Conservation (phyloP, 2,888 invertebrate species). For the Orthonychiurus folsomi region DNA sequence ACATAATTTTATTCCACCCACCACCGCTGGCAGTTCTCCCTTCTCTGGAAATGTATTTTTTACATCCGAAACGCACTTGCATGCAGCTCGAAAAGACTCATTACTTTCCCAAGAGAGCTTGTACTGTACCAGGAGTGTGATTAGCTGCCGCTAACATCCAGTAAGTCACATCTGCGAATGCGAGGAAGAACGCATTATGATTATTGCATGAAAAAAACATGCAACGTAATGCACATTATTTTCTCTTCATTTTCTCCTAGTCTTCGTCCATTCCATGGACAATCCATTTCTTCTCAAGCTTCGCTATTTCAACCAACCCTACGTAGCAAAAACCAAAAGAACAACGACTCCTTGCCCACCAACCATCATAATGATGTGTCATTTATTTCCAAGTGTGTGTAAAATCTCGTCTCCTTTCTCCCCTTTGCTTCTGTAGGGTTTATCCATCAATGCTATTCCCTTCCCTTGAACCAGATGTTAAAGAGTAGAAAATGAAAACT, state of each 20-base stretch:
- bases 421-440: background rate
- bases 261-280: too few species aligned
- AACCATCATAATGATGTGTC: conserved; percentile 8
- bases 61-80: too few species aligned
- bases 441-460: background rate
- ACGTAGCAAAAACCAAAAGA: too few species aligned
- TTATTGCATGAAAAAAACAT: background rate
- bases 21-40: too few species aligned
- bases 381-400: conserved; percentile 4
- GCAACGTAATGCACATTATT: background rate
- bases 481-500: background rate
- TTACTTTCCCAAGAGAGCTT: background rate
- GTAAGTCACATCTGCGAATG: too few species aligned
- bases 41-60: too few species aligned
- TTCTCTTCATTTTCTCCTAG: too few species aligned
- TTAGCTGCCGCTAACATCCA: too few species aligned
- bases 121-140: too few species aligned
- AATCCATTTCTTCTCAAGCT: too few species aligned
- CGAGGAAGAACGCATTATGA: background rate
- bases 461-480: background rate
- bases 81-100: background rate
- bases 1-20: background rate
- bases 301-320: too few species aligned
- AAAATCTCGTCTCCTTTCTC: background rate
- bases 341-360: background rate